Conservation (phyloP, 2,797 vertebrate genomes). For the Eulemur mongoz region DNA sequence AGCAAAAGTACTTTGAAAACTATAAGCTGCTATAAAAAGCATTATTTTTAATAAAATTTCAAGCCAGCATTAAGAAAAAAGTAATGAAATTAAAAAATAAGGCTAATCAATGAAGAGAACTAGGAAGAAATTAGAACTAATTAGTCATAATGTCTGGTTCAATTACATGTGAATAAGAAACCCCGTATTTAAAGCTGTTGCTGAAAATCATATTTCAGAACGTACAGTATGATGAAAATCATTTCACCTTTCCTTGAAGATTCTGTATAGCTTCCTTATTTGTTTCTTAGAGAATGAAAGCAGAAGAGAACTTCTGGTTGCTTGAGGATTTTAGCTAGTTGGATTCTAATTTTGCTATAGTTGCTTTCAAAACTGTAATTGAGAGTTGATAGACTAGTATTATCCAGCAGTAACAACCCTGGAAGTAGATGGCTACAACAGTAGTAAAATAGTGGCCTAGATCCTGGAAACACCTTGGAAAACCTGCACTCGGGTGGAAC, state of each 20-base stretch:
- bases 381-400: not conserved
- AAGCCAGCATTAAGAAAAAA: not conserved
- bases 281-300: not conserved
- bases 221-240: not conserved
- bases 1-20: constrained; percentile 17
- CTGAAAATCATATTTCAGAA: constrained; percentile 26
- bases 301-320: constrained; percentile 8
- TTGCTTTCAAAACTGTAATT: not conserved
- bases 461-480: constrained; percentile 43
- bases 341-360: not conserved
- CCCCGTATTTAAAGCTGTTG: not conserved
- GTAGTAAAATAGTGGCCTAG: constrained; percentile 41
- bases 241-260: not conserved
- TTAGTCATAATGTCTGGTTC: not conserved
- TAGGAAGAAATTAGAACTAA: not conserved
- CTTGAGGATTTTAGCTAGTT: not conserved
- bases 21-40: not conserved
- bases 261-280: not conserved
- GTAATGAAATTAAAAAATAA: constrained; percentile 27
- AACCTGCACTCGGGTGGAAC: constrained; percentile 32
- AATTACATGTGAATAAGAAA: constrained; percentile 31
- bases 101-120: not conserved
- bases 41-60: not conserved
- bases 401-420: not conserved
- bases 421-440: not conserved